Base-by-base conservation (phyloP, 2,797 vertebrate species). In the Sebastes iracundus region DNA sequence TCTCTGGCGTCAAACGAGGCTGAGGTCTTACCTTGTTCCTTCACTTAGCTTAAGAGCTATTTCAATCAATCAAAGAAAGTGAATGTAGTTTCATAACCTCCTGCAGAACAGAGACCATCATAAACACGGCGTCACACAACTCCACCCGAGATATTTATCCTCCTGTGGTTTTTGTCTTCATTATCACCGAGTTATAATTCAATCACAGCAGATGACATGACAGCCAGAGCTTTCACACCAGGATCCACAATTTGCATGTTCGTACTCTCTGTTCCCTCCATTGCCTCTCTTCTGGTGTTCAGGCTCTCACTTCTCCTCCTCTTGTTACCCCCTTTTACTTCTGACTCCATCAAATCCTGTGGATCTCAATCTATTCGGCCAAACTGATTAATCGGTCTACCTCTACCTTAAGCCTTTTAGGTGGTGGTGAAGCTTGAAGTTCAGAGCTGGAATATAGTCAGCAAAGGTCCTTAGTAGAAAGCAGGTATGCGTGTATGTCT, bases 161-260 rank as follows among this genome's bases (percentile, higher is more conserved):
- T 49, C 59, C 33, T 14, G 9, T 52, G 35, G 55, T 52, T 33
- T 66, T 66, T 35, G 12, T 56, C 33, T 20, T 66, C 56, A 56
- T 79, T 56, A 61, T 67, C 72, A 22, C 38, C 52, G 12, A 8
- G 2, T 70, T 69, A 65, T 68, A 67, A 79, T 38, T 78, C 59
- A 56, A 52, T 30, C 58, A 55, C 35, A 56, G 9, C 52, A 49
- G 27, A 4, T 27, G 72, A 82, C 58, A 30, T 4, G 56, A 58
- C 68, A 38, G 64, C 66, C 69, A 30, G 61, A 63, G 25, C 23
- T 69, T 63, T 81, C 77, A 85, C 80, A 70, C 59, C 72, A 14
- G 18, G 10, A 16, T 55, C 13, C 33, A 7, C 20, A 18, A 60
- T 81, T 53, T 79, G 52, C 64, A 56, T 77, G 53, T 78, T 59